Base-by-base conservation (phyloP, 1,140 invertebrate species). In the Cylas formicarius region DNA sequence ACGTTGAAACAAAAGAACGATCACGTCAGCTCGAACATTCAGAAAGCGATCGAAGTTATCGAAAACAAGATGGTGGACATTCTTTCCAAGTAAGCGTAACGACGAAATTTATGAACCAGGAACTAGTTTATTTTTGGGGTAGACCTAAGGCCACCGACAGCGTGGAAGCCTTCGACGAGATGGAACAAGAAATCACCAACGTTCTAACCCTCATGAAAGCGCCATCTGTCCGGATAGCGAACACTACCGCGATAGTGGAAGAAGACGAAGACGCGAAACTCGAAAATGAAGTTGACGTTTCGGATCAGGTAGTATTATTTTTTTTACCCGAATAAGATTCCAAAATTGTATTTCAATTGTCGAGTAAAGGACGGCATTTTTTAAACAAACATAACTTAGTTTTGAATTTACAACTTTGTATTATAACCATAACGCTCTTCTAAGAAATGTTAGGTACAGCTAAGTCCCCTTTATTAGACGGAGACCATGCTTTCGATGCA, bases 51-150 rank as follows among this genome's bases (percentile, higher is more conserved):
- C 13, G 50, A 55, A n/a, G 50, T 56, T 0, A 56, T 62, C 9
- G 60, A 62, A 37, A 35, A 46, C 10, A 58, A 57, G 45, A 62
- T 62, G 46, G 46, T 62, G 4, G 56, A 62, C 17, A 44, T 60
- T 7, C 24, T 62, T 14, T 27, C 38, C 13, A 40, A 40, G 44
- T 40, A 39, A 40, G 34, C 24, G 11, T 47, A 22, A 7, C 5
- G 11, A 6, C 3, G 33, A 43, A 19, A 52, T 48, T 1, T 3
- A 16, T 14, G 4, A 38, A 14, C n/a, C n/a, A n/a, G n/a, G 5
- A 2, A 44, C 17, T 18, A 24, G 16, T 19, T 7, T 26, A n/a
- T 20, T 47, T 40, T 19, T n/a, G n/a, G 10, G 18, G 13, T 18
- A 39, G 39, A 19, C 40, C 50, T 11, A 14, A 23, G 11, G 27